Base-by-base conservation (phyloP, 2,113 vertebrate species). In the Bubalus kerabau region DNA sequence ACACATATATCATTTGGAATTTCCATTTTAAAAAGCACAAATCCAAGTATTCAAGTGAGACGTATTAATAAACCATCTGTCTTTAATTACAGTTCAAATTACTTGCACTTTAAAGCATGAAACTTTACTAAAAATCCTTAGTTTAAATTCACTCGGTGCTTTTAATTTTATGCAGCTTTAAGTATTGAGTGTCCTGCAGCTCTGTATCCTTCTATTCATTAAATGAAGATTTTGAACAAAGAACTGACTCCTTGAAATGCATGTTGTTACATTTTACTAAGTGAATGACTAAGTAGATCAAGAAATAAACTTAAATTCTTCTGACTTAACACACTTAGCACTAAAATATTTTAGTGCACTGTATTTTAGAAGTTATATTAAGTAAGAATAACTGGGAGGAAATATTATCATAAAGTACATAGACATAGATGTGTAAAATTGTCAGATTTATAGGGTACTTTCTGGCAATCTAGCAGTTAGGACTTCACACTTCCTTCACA, bases 21-120 rank as follows among this genome's bases (percentile, higher is more conserved):
- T 97, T 98, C n/a, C 9, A 94, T 90, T 97, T 96, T 26, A 85
- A 95, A 95, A 97, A 95, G 1, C 50, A 59, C 80, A 97, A 97
- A 78, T 2, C 1, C 40, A 97, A 94, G 67, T 3, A 62, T 93
- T 92, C 81, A 91, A 97, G 86, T 93, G 62, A 94, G 15, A 98
- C 76, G 11, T 60, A 82, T 21, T 67, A 98, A 96, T 7, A 96
- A 97, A 94, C 32, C 60, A 43, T 59, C 43, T 60, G 60, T 89
- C 3, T 97, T 96, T 98, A 96, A 97, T 95, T 97, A 96, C 28
- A 78, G 90, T 97, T 98, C 82, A 57, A 74, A 96, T 84, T 96
- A 93, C 97, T 98, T 98, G 48, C 92, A 97, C 89, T 97, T 98
- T 11, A 98, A 98, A 94, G 11, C 80, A 80, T 40, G 56, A 88